These are phyloP conservation scores for Chaunax sp. DNA, from an alignment of 2,797 vertebrate species.

Conservation along the genomic window DNA sequence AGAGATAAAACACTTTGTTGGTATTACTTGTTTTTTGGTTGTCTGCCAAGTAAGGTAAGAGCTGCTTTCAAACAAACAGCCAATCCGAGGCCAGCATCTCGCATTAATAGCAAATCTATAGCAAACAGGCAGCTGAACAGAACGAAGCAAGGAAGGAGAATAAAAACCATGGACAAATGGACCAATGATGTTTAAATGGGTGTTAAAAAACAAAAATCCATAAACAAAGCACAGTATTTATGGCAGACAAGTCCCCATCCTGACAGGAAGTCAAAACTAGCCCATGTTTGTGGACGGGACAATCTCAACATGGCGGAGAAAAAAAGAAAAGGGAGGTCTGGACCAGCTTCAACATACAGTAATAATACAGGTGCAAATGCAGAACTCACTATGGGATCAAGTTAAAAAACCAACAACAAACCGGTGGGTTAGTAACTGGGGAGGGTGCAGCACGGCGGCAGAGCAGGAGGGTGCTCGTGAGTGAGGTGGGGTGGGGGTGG, in stretches of 20 bases:
- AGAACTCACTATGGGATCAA: constrained; percentile 64
- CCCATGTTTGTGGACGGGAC: constrained; percentile 25
- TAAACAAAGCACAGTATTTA: constrained; percentile 35
- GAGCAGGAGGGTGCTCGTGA: constrained; percentile 26
- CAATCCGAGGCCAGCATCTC: no score
- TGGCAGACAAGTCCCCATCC: constrained; percentile 30
- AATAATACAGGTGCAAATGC: constrained; percentile 67
- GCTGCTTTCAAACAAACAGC: constrained; percentile 1
- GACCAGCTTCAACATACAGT: constrained; percentile 81
- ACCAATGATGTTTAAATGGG: constrained; percentile 40
- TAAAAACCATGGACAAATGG: constrained; percentile 25
- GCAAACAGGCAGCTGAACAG: constrained; percentile 14
- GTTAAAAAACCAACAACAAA: constrained; percentile 58
- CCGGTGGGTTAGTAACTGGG: constrained; percentile 69
- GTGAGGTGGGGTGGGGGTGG: constrained; percentile 1
- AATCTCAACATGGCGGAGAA: constrained; percentile 22
- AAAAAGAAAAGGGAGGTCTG: constrained; percentile 5
- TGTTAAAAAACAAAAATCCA: constrained; percentile 27
- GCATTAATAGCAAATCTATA: constrained; percentile 18
- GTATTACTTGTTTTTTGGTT: constrained; percentile 9
- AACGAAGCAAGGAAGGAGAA: constrained; percentile 6
- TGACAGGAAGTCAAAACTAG: constrained; percentile 33
- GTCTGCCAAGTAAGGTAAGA: constrained; percentile 3
- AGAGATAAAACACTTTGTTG: not conserved
- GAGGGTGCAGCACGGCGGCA: constrained; percentile 50